phyloP scores from a whole-genome alignment of 2,113 vertebrate genomes.

The Hucho hucho region DNA sequence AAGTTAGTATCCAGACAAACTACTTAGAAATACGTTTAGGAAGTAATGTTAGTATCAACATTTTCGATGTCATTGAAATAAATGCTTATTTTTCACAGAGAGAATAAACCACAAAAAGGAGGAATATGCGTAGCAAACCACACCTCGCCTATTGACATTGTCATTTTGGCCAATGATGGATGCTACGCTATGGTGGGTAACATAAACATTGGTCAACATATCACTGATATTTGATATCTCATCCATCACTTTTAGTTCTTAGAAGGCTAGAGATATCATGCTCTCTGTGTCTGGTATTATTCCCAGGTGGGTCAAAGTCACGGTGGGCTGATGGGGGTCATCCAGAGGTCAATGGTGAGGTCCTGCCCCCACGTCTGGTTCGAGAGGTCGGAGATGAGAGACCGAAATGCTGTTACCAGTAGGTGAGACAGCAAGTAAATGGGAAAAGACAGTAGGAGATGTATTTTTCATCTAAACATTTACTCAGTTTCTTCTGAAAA shows the following conservation, averaged over 20 bases:
- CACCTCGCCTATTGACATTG: slow-evolving; percentile 91
- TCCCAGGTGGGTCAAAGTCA: slow-evolving; percentile 91
- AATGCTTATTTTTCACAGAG: slow-evolving; percentile 67
- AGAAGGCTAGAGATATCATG: not conserved
- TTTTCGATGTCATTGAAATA: not conserved
- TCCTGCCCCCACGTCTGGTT: slow-evolving; percentile 97
- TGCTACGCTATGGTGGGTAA: slow-evolving; percentile 94
- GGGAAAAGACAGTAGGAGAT: not conserved
- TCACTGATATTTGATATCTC: not conserved
- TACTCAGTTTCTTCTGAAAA: not conserved
- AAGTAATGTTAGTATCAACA: not conserved
- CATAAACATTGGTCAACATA: not conserved
- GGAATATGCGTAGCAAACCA: slow-evolving; percentile 97
- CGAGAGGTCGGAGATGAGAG: slow-evolving; percentile 92
- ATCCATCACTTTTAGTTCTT: not conserved
- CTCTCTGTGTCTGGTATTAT: not conserved
- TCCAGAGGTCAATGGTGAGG: slow-evolving; percentile 89
- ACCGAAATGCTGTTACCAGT: slow-evolving; percentile 87
- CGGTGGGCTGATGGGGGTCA: slow-evolving; percentile 88
- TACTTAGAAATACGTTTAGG: not conserved
- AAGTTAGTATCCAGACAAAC: slow-evolving; percentile 75
- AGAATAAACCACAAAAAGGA: slow-evolving; percentile 89
- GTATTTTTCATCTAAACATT: not conserved
- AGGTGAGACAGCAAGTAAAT: slow-evolving; percentile 66
- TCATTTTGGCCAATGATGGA: slow-evolving; percentile 92